Base-by-base conservation (phyloP, 2,888 invertebrate species). In the Lobophora halterata region DNA sequence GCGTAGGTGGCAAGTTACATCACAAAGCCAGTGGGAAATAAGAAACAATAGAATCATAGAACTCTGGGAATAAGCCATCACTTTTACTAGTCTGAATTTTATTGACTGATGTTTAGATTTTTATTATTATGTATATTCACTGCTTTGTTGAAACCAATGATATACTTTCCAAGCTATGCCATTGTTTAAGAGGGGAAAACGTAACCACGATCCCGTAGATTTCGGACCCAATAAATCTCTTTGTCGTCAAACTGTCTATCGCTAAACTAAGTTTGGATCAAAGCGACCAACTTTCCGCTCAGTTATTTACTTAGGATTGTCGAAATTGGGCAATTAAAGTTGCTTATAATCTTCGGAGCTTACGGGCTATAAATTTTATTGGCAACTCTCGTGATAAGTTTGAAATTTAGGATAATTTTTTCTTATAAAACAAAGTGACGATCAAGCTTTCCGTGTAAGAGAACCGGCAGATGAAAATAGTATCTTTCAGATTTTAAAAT, bases 121-220 rank as follows among this genome's bases (percentile, higher is more conserved):
- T n/a, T n/a, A n/a, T n/a, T n/a, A n/a, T 31, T 28, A 14, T 19
- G 19, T 20, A 2, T 5, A 24, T 38, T 36, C 9, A 3, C 26
- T 11, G 27, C 10, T 23, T 19, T 3, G 6, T 11, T 32, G 32
- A 24, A 25, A 25, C 36, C 11, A 32, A 32, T 36, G 17, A 36
- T 20, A 12, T 19, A n/a, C 7, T 48, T 34, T 17, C 49, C 58
- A 52, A 60, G 43, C 49, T 58, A 50, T 58, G 46, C 50, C 52
- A 51, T 53, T 40, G 16, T 30, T 3, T 24, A 9, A 13, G 19
- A 5, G 11, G 17, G 19, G 25, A n/a, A 29, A 41, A 12, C 10
- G 18, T 26, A 24, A 34, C 14, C 18, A 6, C 29, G 17, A 4
- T 27, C 30, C 27, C 16, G 23, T 11, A 39, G 32, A 40, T 33